These are phyloP conservation scores for Babyrousa celebensis DNA, from an alignment of 2,797 vertebrate genomes.

Conservation along the genomic window DNA sequence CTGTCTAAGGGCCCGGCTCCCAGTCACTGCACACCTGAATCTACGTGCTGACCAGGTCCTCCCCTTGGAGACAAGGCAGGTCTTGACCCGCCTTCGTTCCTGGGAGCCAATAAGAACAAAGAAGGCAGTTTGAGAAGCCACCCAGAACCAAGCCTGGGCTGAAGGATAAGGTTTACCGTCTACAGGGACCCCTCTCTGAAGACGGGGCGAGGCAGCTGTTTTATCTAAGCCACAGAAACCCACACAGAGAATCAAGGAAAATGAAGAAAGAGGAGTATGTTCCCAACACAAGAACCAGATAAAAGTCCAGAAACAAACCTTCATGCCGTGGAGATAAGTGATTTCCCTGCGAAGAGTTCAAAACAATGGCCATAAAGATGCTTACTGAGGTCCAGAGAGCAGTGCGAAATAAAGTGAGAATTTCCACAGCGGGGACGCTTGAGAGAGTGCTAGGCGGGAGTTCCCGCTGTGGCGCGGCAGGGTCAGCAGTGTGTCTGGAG, in stretches of 20 bases:
- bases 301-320: conserved; percentile 7
- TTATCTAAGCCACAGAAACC: neutral
- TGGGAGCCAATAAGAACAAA: neutral
- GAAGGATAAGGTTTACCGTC: neutral
- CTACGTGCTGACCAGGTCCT: neutral
- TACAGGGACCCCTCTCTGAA: neutral
- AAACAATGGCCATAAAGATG: neutral
- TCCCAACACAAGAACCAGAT: neutral
- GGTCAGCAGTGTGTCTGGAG: no score
- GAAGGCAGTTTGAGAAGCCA: neutral
- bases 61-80: neutral
- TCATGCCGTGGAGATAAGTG: neutral
- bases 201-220: neutral
- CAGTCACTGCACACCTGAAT: neutral
- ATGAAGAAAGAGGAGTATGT: neutral
- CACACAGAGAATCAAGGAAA: neutral
- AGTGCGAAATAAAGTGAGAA: neutral
- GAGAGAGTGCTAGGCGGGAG: no score
- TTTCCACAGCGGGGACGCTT: neutral
- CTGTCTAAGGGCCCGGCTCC: neutral
- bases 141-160: neutral
- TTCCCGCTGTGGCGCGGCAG: no score
- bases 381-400: neutral
- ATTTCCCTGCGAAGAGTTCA: neutral
- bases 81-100: neutral